These are phyloP conservation scores for Aphaenogaster ashmeadi DNA, from an alignment of 1,140 invertebrate genomes.

Conservation along the genomic window DNA sequence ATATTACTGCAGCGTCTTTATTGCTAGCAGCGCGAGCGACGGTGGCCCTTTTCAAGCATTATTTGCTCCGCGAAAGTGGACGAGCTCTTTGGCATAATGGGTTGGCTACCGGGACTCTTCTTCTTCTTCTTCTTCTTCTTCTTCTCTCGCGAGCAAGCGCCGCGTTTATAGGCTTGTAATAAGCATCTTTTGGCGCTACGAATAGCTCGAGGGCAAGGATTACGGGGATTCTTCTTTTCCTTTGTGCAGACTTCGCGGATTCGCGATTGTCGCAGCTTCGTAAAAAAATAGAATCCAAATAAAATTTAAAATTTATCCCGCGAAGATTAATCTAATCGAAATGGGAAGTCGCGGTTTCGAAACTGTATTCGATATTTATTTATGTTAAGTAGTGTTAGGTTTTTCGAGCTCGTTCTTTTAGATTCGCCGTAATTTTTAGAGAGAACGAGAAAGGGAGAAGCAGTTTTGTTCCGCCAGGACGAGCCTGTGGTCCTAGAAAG, in stretches of 20 bases:
- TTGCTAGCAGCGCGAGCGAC: neutral
- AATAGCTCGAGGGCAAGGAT: constrained; percentile 41
- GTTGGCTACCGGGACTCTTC: constrained; percentile 49
- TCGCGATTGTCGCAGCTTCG: neutral
- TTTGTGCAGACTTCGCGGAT: constrained; percentile 6
- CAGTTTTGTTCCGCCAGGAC: constrained; percentile 51
- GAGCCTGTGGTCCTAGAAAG: constrained; percentile 55
- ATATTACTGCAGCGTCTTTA: constrained; percentile 2
- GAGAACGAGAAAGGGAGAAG: constrained; percentile 41
- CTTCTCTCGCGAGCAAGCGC: constrained; percentile 44
- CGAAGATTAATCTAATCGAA: neutral
- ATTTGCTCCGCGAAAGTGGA: constrained; percentile 55
- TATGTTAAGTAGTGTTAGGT: neutral
- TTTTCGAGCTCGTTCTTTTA: neutral
- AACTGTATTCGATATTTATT: neutral
- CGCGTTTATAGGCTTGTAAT: constrained; percentile 67
- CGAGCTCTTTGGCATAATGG: constrained; percentile 57
- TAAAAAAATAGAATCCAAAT: neutral
- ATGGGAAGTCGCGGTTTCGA: neutral
- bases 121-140: constrained; percentile 36
- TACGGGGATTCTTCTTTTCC: constrained; percentile 44
- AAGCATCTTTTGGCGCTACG: constrained; percentile 57
- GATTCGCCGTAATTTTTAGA: constrained; percentile 4
- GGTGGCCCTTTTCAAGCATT: constrained; percentile 38
- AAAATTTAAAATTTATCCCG: neutral